Evolutionary conservation across 35 echinoderm and acorn worm species (phyloP).

Genomic region (Nesometra sesokonis): DNA sequence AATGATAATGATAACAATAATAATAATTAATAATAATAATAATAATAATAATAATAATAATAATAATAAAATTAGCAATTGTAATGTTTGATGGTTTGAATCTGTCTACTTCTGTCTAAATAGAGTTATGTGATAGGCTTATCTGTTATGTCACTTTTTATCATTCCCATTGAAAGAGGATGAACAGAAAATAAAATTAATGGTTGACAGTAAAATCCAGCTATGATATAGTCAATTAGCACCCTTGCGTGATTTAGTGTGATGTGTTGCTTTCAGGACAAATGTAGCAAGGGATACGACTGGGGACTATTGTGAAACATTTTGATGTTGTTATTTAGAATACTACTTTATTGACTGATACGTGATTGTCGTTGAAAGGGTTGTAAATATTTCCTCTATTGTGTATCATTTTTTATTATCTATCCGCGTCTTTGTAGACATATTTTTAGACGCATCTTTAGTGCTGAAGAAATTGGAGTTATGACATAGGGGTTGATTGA

Average conservation of each 20-base stretch:
- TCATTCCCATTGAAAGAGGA: neutral
- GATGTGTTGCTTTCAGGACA: neutral
- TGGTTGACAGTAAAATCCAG: neutral
- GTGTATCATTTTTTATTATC: neutral
- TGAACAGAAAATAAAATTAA: neutral
- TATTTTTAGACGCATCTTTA: neutral
- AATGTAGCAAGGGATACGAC: neutral
- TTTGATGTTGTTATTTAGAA: neutral
- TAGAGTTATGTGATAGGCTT: neutral
- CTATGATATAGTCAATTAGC: neutral
- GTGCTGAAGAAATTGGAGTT: neutral
- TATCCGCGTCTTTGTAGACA: neutral
- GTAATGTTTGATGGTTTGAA: too few relatives aligned
- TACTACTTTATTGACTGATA: neutral
- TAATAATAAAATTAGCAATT: too few relatives aligned
- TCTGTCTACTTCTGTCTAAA: too few relatives aligned
- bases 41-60: too few relatives aligned
- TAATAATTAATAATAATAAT: too few relatives aligned
- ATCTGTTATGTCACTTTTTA: neutral
- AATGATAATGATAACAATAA: too few relatives aligned
- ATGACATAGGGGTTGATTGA: neutral
- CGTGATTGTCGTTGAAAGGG: neutral
- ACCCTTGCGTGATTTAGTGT: neutral
- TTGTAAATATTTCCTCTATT: neutral
- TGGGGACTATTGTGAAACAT: neutral